Evolutionary conservation across 2,888 invertebrate genomes (phyloP), one percentile per base, ranked within the genome.

Genomic region (Ectemnius cavifrons): DNA sequence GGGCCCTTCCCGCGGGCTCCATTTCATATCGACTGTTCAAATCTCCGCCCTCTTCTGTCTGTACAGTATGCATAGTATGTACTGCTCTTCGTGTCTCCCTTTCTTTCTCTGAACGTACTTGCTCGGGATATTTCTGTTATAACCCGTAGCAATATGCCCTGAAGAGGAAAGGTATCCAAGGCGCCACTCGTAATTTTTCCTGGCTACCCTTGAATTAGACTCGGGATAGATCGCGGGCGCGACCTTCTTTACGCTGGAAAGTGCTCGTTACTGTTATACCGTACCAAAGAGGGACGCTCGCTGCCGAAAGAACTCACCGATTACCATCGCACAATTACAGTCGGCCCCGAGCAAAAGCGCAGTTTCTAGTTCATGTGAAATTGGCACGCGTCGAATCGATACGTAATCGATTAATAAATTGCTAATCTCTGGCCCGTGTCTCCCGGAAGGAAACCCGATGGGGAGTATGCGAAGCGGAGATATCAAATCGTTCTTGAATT

Each of bases 21-120:
- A 78, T 83, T 82, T 82, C 82, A 86, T 86, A 88, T 88, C 87
- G 85, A 86, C 83, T 84, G 85, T 86, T 84, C 84, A 84, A 87
- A 88, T 87, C 88, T 87, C 84, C 85, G 85, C 84, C 84, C 84
- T 74, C 75, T 67, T 57, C 65, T 13, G 57, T 56, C 65, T 58
- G 58, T 8, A 37, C 6, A 11, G 37, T 8, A 8, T 37, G 57
- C 67, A 69, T 20, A 47, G 20, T 56, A 20, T 52, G 47, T 49
- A 18, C 27, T 56, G 56, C 56, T 63, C 37, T 63, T 49, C 56
- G 18, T 28, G 47, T 57, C 23, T 64, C 56, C 64, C 63, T 62
- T 28, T 60, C 27, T 63, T 46, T 45, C 63, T 61, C 46, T 60
- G 62, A 60, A 57, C 66, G 37, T 66, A 13, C 46, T 20, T 60